A percentile compares a stretch with the other conserved stretches of the same genome.
These are phyloP conservation scores for Ahaetulla prasina DNA, from an alignment of 2,113 vertebrate genomes.

Conservation along the genomic window DNA sequence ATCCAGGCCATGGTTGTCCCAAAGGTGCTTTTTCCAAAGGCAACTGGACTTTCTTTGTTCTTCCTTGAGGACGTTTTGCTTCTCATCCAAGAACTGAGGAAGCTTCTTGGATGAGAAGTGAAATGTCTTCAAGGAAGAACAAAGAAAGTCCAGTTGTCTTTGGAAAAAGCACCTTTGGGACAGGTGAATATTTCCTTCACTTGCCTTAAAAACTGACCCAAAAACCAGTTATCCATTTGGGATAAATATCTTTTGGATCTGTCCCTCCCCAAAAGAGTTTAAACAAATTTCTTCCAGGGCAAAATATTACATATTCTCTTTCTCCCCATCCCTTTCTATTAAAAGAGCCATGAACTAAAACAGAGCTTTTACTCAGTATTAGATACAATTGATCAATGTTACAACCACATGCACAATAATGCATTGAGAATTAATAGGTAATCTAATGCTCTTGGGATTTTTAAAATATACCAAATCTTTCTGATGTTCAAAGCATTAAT, in stretches of 20 bases:
- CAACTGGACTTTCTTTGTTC: too few relatives aligned
- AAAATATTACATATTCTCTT: constrained; percentile 23
- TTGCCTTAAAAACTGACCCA: constrained; percentile 25
- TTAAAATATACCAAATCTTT: not conserved
- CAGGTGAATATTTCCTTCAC: constrained; percentile 29
- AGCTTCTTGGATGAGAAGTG: too few relatives aligned
- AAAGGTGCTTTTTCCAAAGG: too few relatives aligned
- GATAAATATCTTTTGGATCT: constrained; percentile 32
- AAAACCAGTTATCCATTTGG: not conserved
- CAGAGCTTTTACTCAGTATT: not conserved
- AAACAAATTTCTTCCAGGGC: constrained; percentile 6
- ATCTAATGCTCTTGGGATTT: not conserved
- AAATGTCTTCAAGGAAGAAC: too few relatives aligned
- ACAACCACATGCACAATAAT: not conserved
- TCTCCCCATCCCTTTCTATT: not conserved
- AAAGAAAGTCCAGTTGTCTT: too few relatives aligned
- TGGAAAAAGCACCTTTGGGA: not conserved
- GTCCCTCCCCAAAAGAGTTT: constrained; percentile 17
- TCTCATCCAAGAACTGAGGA: too few relatives aligned
- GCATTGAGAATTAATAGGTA: not conserved
- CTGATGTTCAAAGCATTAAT: not conserved
- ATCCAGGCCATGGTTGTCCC: too few relatives aligned
- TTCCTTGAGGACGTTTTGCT: too few relatives aligned
- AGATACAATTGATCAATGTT: not conserved
- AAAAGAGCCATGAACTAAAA: not conserved